Base-by-base conservation (phyloP, 2,888 invertebrate species). In the Hipparchia semele region DNA sequence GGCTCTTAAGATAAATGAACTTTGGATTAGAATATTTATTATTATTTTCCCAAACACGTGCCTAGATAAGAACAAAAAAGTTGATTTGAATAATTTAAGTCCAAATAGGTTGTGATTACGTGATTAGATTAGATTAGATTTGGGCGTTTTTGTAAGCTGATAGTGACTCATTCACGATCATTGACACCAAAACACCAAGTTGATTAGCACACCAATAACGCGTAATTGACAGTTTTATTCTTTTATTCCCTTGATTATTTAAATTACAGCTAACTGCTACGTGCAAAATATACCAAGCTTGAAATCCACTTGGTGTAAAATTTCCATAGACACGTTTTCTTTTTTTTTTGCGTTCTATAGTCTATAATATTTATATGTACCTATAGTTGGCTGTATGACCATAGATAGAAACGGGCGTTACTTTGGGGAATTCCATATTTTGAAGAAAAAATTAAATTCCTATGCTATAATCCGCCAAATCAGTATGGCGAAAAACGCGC, bases 51-150 rank as follows among this genome's bases (percentile, higher is more conserved):
- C 46, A n/a, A 6, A 68, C 46, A 68, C 58, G 39, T 46, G 39
- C n/a, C 49, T 49, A 49, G 49, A 69, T 51, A 59, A 69, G 12
- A 61, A 53, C 33, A 60, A 12, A 67, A 56, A 54, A 3, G 56
- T 54, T 58, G 58, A 45, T 58, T 4, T 46, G 46, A 23, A 68
- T 68, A 46, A 33, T 49, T 49, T 49, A 23, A 59, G 23, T 10
- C 23, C 23, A 59, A 49, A 68, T 68, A 49, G 23, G 6, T 39
- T 23, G 56, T 53, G 68, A 45, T 23, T 68, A 68, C 59, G 68
- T 68, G 68, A 45, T 68, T 59, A 68, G 68, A 68, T 67, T 67
- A 67, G 56, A 67, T 68, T 58, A 59, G 9, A 46, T 23, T 23
- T 12, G 54, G n/a, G 5, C 56, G 67, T 45, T 67, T 56, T 59